A percentile compares a stretch with the other conserved stretches of the same genome.
Evolutionary conservation across 2,113 vertebrate genomes (phyloP).

Genomic region (Anas platyrhynchos): DNA sequence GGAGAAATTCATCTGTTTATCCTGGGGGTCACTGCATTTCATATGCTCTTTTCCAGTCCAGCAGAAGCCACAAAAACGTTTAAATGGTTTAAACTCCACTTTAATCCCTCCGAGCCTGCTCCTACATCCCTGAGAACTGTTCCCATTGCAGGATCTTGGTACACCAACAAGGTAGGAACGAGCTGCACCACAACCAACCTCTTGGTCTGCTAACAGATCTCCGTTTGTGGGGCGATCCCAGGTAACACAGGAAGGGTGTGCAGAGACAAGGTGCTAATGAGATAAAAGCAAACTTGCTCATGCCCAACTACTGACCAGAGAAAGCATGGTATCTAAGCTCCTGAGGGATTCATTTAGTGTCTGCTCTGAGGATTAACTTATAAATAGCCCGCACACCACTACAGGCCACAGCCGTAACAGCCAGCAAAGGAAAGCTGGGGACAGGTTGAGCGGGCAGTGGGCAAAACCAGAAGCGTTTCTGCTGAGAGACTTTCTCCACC

Average conservation of each 20-base stretch:
- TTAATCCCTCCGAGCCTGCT: not conserved
- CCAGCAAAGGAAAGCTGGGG: not conserved
- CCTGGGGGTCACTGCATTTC: not conserved
- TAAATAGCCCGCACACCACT: not conserved
- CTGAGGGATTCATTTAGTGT: not conserved
- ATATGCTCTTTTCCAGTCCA: not conserved
- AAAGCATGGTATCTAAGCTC: not conserved
- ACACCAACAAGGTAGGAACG: not conserved
- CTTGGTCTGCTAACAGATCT: not conserved
- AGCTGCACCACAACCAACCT: not conserved
- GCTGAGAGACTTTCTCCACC: not conserved
- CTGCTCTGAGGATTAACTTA: not conserved
- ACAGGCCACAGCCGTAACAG: not conserved
- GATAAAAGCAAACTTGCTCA: not conserved
- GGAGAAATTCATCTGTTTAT: not conserved
- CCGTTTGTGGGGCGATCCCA: not conserved
- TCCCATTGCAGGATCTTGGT: not conserved
- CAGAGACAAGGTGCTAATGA: not conserved
- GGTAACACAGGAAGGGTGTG: not conserved
- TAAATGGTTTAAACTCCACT: not conserved
- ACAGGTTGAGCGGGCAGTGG: rapidly evolving
- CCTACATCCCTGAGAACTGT: not conserved
- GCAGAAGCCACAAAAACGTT: not conserved
- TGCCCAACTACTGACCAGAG: not conserved
- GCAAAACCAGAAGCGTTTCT: not conserved